Evolutionary conservation across 2,113 vertebrate species (phyloP).

Genomic region (Mungos mungo): DNA sequence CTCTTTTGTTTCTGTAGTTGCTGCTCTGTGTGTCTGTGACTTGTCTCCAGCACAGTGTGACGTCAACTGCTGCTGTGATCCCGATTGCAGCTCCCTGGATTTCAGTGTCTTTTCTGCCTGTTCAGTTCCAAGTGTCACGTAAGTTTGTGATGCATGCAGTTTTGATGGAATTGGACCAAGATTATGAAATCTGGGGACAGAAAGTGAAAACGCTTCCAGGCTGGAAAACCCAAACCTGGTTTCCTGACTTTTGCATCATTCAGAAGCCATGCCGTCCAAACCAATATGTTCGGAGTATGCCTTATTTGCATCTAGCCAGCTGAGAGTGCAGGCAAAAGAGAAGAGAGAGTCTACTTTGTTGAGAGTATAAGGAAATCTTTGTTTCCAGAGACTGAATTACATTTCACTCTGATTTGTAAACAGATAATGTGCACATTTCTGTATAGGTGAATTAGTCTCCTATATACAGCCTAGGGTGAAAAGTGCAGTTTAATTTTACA

Average conservation of each 20-base stretch:
- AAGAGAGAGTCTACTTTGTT: neutral
- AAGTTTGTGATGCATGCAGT: constrained; percentile 72
- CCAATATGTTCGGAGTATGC: neutral
- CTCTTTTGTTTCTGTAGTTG: constrained; percentile 79
- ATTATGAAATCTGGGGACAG: neutral
- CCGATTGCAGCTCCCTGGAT: constrained; percentile 84
- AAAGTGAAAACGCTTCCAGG: neutral
- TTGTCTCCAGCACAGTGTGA: constrained; percentile 86
- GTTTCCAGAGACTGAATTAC: neutral
- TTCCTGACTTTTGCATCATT: neutral
- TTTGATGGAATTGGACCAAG: neutral
- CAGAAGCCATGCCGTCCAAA: neutral
- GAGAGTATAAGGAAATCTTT: neutral
- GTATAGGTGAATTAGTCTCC: neutral
- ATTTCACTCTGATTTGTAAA: neutral
- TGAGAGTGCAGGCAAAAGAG: neutral
- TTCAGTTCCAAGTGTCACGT: constrained; percentile 86
- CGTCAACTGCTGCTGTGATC: constrained; percentile 91
- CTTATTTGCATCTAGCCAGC: neutral
- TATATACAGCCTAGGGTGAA: neutral
- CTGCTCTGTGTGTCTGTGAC: constrained; percentile 88
- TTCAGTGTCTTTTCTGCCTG: constrained; percentile 88
- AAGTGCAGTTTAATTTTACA: constrained; percentile 43
- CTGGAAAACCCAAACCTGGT: neutral
- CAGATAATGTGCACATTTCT: neutral